Evolutionary conservation across 2,888 invertebrate genomes (phyloP), one percentile per base, ranked within the genome.

Genomic region (Amiota minor): DNA sequence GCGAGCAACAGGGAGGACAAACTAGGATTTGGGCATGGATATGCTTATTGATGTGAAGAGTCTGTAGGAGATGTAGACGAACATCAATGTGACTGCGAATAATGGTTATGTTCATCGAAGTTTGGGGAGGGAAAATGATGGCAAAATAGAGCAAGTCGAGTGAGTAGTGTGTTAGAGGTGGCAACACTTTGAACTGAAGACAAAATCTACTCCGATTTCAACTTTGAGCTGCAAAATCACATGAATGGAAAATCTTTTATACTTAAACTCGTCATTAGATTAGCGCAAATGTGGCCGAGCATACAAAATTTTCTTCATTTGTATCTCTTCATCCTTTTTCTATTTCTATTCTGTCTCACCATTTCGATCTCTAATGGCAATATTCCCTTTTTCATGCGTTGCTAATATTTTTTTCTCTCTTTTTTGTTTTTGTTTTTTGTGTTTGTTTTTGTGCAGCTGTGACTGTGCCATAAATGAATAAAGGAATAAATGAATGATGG

Each of bases 191-290:
- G 20, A 20, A 20, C 18, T 59, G 59, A 16, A 56, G 20, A 12
- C 12, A 12, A 12, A 59, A 20, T 11, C 16, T 20, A 18, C 59
- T 16, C 18, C 8, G 59, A 16, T 9, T 59, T 20, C 3, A 16
- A 20, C 16, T 20, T 59, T 53, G 14, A 53, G 59, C 20, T 59
- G 59, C 10, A 35, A 50, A 71, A 73, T 68, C 53, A 74, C 78
- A 80, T 81, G 83, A 80, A 83, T 84, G 75, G 78, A 85, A 71
- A 83, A 86, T 86, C 83, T 81, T 83, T 83, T 86, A 79, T 82
- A 79, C 80, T 75, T 80, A 78, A 81, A 78, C 82, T 85, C 81
- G 84, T 80, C 86, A 81, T 84, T 86, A 82, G 84, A 86, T 83
- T 83, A 83, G 82, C 78, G 79, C 83, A 84, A 85, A 84, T 83